These are phyloP conservation scores for Leucopsar rothschildi DNA, from an alignment of 2,113 vertebrate genomes.

Conservation along the genomic window DNA sequence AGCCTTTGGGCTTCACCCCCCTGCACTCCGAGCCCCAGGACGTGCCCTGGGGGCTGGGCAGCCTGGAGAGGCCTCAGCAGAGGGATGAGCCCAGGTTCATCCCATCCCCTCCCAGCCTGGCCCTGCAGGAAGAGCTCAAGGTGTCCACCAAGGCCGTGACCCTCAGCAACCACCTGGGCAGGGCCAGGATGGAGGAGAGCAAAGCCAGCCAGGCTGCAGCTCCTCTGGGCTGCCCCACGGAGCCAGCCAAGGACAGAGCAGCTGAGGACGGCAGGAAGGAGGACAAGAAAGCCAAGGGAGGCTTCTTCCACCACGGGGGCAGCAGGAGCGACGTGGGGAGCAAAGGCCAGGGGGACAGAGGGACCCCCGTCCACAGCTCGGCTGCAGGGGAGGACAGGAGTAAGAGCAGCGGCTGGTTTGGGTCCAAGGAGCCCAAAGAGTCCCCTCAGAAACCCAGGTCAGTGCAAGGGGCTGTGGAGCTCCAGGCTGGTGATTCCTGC, in stretches of 20 bases:
- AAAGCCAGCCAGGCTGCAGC: conserved; percentile 54
- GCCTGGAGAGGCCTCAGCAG: conserved; percentile 73
- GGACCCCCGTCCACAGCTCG: neutral
- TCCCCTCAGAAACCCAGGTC: conserved; percentile 86
- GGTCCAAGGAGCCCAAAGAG: conserved; percentile 82
- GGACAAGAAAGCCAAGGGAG: conserved; percentile 73
- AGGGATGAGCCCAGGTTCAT: conserved; percentile 42
- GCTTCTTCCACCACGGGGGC: conserved; percentile 78
- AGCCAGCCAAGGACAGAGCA: conserved; percentile 47
- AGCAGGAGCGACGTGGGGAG: conserved; percentile 57
- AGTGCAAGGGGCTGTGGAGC: neutral
- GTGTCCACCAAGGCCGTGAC: conserved; percentile 77
- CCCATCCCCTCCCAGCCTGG: conserved; percentile 42
- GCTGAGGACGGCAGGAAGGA: conserved; percentile 40
- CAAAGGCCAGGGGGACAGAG: conserved; percentile 59
- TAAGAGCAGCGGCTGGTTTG: conserved; percentile 81
- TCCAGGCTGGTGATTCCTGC: neutral
- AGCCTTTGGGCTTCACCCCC: conserved; percentile 65
- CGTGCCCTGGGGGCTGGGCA: neutral
- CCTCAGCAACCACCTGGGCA: conserved; percentile 70
- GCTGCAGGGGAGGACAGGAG: conserved; percentile 72
- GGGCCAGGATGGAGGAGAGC: conserved; percentile 41
- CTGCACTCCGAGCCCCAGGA: neutral
- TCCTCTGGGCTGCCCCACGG: conserved; percentile 19
- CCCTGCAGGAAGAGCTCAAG: conserved; percentile 61